These are phyloP conservation scores for Phania funesta DNA, from an alignment of 2,888 invertebrate species.

Conservation along the genomic window DNA sequence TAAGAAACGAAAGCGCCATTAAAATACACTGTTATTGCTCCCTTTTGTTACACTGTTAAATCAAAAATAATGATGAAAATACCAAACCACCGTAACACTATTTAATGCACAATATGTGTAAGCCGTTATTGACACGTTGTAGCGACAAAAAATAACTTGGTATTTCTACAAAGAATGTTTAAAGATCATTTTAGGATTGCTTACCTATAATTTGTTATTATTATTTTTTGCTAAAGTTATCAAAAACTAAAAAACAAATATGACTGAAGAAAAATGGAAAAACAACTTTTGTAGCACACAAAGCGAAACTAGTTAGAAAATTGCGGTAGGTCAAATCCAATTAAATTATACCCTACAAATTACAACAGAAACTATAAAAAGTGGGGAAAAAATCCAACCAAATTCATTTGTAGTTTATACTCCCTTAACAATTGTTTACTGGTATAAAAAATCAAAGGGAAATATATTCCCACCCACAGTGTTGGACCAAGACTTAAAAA, in stretches of 20 bases:
- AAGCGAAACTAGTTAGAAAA: conserved; percentile 46
- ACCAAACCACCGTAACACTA: too few species aligned
- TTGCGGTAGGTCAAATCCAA: conserved; percentile 61
- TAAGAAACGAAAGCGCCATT: too few species aligned
- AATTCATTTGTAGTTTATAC: too few species aligned
- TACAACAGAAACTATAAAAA: background rate
- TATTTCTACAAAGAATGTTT: background rate
- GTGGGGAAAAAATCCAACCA: background rate
- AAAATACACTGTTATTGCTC: too few species aligned
- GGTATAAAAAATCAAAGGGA: conserved; percentile 25
- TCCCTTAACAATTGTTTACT: too few species aligned
- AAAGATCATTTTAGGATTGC: background rate
- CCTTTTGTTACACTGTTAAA: too few species aligned
- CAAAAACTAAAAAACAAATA: background rate
- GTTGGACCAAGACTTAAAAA: background rate
- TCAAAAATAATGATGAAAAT: too few species aligned
- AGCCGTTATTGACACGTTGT: too few species aligned
- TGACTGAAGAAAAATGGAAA: conserved; percentile 3
- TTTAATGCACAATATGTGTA: too few species aligned
- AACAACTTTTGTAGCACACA: conserved; percentile 23
- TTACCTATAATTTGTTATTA: background rate
- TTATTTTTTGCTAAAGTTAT: conserved; percentile 16
- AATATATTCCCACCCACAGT: background rate
- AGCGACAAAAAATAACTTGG: too few species aligned
- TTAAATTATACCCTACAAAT: conserved; percentile 49